Evolutionary conservation across 2,113 vertebrate genomes (phyloP).

Genomic region (Chrysemys picta): DNA sequence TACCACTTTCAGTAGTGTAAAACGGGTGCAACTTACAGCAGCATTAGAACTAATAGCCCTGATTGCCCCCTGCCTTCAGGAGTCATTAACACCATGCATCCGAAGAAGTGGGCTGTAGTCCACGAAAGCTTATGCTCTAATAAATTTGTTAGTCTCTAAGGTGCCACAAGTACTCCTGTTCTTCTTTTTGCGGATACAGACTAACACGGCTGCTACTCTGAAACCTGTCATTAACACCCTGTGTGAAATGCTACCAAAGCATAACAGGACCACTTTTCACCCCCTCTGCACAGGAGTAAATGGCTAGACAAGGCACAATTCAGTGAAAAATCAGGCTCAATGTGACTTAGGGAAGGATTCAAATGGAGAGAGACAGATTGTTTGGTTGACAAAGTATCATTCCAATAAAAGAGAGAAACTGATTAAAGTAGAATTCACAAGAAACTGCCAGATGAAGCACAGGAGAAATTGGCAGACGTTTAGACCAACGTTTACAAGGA

Average conservation of each 20-base stretch:
- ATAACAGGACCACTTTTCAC: rapidly evolving
- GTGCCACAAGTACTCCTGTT: too few species aligned
- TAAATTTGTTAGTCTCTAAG: too few species aligned
- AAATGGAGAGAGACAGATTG: background rate
- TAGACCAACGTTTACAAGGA: background rate
- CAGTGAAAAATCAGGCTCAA: rapidly evolving
- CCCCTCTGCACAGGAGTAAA: background rate
- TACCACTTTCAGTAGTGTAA: background rate
- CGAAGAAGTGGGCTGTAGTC: too few species aligned
- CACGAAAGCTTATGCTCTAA: too few species aligned
- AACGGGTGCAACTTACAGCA: background rate
- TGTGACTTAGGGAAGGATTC: background rate
- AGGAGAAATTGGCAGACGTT: background rate
- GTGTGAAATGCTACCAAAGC: background rate
- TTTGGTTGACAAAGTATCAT: background rate
- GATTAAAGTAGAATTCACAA: background rate
- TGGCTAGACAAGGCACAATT: rapidly evolving
- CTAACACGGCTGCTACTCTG: too few species aligned
- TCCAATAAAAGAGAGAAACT: background rate
- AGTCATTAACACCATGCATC: background rate
- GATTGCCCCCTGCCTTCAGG: background rate
- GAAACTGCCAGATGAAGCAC: background rate
- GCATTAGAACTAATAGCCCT: background rate
- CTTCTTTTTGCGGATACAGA: too few species aligned
- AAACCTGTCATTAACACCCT: background rate